Conservation (phyloP, 64 coral and sea anemone genomes). For the Dendronephthya gigantea region DNA sequence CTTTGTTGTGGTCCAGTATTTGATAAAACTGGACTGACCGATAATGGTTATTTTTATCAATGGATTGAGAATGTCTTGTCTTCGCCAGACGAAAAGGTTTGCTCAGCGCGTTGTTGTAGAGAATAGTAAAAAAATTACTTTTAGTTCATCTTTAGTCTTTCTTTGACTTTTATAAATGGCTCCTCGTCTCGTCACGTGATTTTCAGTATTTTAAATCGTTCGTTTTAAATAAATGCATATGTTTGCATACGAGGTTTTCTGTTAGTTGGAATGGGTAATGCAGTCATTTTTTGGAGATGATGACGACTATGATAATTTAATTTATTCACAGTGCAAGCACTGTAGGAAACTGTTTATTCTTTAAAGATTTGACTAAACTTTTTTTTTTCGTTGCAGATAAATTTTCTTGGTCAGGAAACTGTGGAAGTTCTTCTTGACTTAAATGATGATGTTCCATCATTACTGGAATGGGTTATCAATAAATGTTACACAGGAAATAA, state of each 20-base stretch:
- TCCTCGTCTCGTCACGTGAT: too few relatives aligned
- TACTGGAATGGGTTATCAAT: constrained; percentile 89
- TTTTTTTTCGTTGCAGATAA: constrained; percentile 39
- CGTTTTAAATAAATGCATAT: too few relatives aligned
- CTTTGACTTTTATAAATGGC: too few relatives aligned
- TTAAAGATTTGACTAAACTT: neutral
- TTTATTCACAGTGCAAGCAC: neutral
- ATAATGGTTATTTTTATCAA: constrained; percentile 71
- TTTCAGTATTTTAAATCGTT: too few relatives aligned
- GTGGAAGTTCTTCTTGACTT: constrained; percentile 69
- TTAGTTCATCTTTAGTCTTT: too few relatives aligned
- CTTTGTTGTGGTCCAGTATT: constrained; percentile 77
- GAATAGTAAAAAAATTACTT: too few relatives aligned
- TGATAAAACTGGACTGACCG: constrained; percentile 54
- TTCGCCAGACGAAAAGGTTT: constrained; percentile 87
- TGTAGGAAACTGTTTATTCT: neutral
- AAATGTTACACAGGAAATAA: constrained; percentile 86
- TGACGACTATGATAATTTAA: neutral
- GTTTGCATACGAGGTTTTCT: too few relatives aligned
- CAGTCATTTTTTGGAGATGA: too few relatives aligned
- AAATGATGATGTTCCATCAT: constrained; percentile 55
- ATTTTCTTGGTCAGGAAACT: constrained; percentile 66
- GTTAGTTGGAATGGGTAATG: too few relatives aligned
- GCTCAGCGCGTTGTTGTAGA: neutral
- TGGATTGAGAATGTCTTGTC: constrained; percentile 77